phyloP scores from a whole-genome alignment of 2,113 vertebrate genomes.

The Melanerpes aurifrons region DNA sequence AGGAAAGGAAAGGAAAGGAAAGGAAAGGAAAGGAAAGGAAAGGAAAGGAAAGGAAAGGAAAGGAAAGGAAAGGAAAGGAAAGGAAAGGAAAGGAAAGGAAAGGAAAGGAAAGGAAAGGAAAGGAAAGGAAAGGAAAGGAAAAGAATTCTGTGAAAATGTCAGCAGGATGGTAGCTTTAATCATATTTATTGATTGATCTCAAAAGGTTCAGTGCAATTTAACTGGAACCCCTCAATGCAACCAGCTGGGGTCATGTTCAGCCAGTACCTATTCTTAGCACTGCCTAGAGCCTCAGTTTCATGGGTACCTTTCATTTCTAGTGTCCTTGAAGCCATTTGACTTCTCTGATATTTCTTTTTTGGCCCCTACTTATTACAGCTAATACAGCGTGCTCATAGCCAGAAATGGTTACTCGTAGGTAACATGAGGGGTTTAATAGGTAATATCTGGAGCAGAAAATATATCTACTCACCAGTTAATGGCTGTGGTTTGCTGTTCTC shows the following conservation, averaged over 20 bases:
- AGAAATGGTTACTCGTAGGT: not conserved
- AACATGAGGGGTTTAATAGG: not conserved
- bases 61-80: not conserved
- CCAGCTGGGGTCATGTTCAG: not conserved
- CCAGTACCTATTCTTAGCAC: not conserved
- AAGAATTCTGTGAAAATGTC: constrained; percentile 47
- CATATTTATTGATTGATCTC: constrained; percentile 43
- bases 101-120: not conserved
- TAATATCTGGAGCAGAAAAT: not conserved
- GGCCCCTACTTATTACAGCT: not conserved
- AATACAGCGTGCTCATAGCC: not conserved
- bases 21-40: not conserved
- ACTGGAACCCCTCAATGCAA: not conserved
- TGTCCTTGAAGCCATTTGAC: not conserved
- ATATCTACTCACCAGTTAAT: not conserved
- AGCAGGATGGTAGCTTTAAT: constrained; percentile 49
- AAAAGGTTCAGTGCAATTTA: constrained; percentile 1
- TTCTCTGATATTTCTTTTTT: not conserved
- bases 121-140: not conserved
- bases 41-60: not conserved
- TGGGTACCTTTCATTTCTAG: not conserved
- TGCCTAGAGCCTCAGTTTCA: not conserved
- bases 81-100: not conserved
- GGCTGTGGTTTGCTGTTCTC: not conserved
- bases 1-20: not conserved